phyloP scores from a whole-genome alignment of 2,888 invertebrate species.

The Xanthorhoe designata region DNA sequence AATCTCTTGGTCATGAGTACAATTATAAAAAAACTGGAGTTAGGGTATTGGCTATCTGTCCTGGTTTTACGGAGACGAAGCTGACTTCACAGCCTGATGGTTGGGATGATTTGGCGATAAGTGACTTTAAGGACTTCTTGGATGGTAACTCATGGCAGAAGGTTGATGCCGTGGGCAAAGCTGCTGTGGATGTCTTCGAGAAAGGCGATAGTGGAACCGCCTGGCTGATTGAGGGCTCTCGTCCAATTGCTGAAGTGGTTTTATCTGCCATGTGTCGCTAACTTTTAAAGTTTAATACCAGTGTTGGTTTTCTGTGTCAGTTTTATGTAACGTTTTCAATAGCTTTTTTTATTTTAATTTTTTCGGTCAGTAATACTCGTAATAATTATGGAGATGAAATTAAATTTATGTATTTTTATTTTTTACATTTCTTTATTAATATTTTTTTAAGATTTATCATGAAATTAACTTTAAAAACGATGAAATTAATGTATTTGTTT shows the following conservation, averaged over 20 bases:
- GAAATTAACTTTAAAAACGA: too few species aligned
- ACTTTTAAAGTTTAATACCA: neutral
- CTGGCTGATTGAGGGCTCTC: conserved; percentile 79
- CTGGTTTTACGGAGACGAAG: conserved; percentile 74
- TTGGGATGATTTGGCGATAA: conserved; percentile 47
- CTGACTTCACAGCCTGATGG: conserved; percentile 44
- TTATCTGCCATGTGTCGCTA: conserved; percentile 34
- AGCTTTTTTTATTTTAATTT: too few species aligned
- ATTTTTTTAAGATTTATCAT: too few species aligned
- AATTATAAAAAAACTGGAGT: conserved; percentile 74
- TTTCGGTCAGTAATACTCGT: too few species aligned
- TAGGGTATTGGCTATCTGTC: conserved; percentile 76
- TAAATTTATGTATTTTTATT: too few species aligned
- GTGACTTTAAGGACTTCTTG: conserved; percentile 42
- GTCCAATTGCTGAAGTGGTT: conserved; percentile 56
- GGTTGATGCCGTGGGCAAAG: conserved; percentile 58
- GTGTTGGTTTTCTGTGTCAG: neutral
- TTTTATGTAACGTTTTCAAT: too few species aligned
- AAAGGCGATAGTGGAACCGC: conserved; percentile 79
- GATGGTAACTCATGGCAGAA: conserved; percentile 57
- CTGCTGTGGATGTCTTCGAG: conserved; percentile 61
- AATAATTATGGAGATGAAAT: too few species aligned
- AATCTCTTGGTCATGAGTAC: conserved; percentile 66
- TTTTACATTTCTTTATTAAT: too few species aligned
- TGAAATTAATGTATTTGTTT: too few species aligned